Conservation (phyloP, 2,797 vertebrate species). For the Mycteria americana region DNA sequence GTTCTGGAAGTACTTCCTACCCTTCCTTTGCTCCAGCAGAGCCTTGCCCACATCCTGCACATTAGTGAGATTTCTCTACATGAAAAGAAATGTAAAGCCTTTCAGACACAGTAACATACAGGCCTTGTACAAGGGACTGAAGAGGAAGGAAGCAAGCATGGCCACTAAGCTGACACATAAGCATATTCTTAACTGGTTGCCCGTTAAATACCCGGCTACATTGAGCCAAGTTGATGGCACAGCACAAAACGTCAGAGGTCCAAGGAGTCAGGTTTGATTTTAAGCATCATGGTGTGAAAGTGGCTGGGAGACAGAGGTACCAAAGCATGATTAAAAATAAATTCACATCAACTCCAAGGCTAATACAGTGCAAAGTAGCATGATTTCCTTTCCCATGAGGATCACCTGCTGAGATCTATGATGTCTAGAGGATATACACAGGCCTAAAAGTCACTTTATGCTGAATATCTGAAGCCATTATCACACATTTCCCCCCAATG, state of each 20-base stretch:
- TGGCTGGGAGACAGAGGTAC: not conserved
- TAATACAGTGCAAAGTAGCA: not conserved
- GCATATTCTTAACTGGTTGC: not conserved
- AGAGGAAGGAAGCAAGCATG: not conserved
- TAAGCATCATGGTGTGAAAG: not conserved
- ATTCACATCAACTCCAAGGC: not conserved
- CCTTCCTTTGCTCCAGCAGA: not conserved
- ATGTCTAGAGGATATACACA: not conserved
- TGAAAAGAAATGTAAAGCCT: not conserved
- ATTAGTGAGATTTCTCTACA: not conserved
- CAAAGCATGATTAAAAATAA: not conserved
- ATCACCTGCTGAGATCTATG: not conserved
- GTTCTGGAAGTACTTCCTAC: not conserved
- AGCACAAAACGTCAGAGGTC: not conserved
- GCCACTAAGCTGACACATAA: not conserved
- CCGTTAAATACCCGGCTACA: not conserved
- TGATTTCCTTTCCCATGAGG: accelerated
- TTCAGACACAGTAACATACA: too few species aligned
- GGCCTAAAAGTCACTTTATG: not conserved
- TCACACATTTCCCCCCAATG: not conserved
- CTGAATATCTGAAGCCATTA: not conserved
- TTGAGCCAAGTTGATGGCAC: not conserved
- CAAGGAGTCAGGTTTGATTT: not conserved
- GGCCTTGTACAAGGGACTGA: not conserved
- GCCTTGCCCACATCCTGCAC: not conserved